phyloP scores from a whole-genome alignment of 2,113 vertebrate species.

The Notarius quadriscutis region DNA sequence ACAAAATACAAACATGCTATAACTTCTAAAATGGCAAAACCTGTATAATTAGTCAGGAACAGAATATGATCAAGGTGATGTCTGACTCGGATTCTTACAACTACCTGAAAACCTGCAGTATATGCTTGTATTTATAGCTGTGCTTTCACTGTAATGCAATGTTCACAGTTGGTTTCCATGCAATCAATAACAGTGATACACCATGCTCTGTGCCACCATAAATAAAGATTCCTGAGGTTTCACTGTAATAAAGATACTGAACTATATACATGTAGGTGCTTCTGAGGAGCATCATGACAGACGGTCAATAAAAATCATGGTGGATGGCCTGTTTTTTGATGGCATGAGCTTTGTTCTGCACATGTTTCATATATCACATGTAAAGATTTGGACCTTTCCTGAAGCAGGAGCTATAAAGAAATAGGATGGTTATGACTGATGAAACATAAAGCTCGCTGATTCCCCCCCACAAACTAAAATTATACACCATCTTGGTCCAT shows the following conservation, averaged over 20 bases:
- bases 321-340: slow-evolving; percentile 67
- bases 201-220: not conserved
- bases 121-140: not conserved
- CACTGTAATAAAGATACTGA: slow-evolving; percentile 10
- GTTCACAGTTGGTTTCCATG: not conserved
- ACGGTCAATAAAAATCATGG: slow-evolving; percentile 84
- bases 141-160: not conserved
- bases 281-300: slow-evolving; percentile 80
- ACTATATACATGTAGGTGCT: slow-evolving; percentile 28
- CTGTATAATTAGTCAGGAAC: not conserved
- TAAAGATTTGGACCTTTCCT: not conserved
- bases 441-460: not conserved
- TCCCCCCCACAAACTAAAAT: not conserved
- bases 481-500: not conserved
- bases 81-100: not conserved
- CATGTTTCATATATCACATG: slow-evolving; percentile 65
- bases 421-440: not conserved
- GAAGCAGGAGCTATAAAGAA: not conserved
- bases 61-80: not conserved
- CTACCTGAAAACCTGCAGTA: not conserved
- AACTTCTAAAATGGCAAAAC: not conserved
- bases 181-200: not conserved
- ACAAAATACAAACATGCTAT: not conserved
- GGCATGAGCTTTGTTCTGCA: slow-evolving; percentile 92
- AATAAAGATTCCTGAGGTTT: not conserved